Evolutionary conservation across 1,140 invertebrate species (phyloP).

Genomic region (Polyergus mexicanus): DNA sequence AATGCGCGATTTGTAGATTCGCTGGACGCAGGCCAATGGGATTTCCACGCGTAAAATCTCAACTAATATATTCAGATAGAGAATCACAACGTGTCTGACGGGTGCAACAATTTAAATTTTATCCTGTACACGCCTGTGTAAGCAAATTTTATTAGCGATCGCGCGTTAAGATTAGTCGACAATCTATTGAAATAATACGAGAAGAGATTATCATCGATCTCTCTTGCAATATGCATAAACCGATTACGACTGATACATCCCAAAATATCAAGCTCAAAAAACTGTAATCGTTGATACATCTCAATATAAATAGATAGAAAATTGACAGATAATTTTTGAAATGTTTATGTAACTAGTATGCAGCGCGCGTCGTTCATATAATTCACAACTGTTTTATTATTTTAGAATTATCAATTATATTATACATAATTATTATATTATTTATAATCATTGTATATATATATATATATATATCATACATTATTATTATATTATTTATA

Average conservation of each 20-base stretch:
- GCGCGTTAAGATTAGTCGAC: slow-evolving; percentile 14
- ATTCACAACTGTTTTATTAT: too few species aligned
- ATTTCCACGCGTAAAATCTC: slow-evolving; percentile 19
- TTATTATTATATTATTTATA: too few species aligned
- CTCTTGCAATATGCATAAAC: not conserved
- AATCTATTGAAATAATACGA: slow-evolving; percentile 22
- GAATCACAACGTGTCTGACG: slow-evolving; percentile 2
- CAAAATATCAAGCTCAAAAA: not conserved
- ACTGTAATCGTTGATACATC: not conserved
- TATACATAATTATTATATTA: too few species aligned
- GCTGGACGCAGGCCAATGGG: slow-evolving; percentile 43
- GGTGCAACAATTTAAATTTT: slow-evolving; percentile 39
- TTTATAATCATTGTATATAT: too few species aligned
- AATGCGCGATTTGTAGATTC: slow-evolving; percentile 45
- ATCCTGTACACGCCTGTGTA: slow-evolving; percentile 1
- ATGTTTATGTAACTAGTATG: not conserved
- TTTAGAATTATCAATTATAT: too few species aligned
- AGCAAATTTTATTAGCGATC: slow-evolving; percentile 31
- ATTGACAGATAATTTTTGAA: not conserved
- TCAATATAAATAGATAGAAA: not conserved
- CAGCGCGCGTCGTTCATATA: too few species aligned
- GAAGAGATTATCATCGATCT: not conserved
- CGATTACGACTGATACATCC: not conserved
- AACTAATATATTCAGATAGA: slow-evolving; percentile 37
- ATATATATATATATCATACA: too few species aligned